Evolutionary conservation across 2,888 invertebrate genomes (phyloP).

Genomic region (Idaea aversata): DNA sequence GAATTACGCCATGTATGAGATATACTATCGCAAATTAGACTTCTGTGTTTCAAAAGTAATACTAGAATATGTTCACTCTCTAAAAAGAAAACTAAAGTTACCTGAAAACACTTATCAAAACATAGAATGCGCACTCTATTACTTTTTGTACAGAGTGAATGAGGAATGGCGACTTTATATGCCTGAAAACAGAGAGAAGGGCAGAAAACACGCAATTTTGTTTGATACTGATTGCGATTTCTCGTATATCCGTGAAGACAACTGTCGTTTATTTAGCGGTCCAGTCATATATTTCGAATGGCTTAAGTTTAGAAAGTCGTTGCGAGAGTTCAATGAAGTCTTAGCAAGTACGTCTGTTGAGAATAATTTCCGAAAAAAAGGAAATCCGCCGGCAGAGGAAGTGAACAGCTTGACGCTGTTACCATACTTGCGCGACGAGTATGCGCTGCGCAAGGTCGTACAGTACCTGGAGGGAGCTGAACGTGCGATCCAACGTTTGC

Average conservation of each 20-base stretch:
- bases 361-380: neutral
- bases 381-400: neutral
- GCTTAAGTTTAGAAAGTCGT: neutral
- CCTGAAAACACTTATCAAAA: neutral
- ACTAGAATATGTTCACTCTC: neutral
- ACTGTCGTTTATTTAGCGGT: neutral
- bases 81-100: neutral
- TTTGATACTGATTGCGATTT: neutral
- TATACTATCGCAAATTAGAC: slow-evolving; percentile 2
- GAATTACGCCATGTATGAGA: neutral
- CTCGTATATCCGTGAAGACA: neutral
- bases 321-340: neutral
- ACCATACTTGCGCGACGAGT: neutral
- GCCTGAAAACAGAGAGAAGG: neutral
- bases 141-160: neutral
- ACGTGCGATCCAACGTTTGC: neutral
- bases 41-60: neutral
- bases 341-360: neutral
- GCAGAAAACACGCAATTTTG: neutral
- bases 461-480: neutral
- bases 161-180: slow-evolving; percentile 1
- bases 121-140: slow-evolving; percentile 2
- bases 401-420: neutral
- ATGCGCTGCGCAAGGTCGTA: neutral
- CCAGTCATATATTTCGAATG: slow-evolving; percentile 2